phyloP scores from a whole-genome alignment of 2,113 vertebrate species.

The Colinus virginianus region DNA sequence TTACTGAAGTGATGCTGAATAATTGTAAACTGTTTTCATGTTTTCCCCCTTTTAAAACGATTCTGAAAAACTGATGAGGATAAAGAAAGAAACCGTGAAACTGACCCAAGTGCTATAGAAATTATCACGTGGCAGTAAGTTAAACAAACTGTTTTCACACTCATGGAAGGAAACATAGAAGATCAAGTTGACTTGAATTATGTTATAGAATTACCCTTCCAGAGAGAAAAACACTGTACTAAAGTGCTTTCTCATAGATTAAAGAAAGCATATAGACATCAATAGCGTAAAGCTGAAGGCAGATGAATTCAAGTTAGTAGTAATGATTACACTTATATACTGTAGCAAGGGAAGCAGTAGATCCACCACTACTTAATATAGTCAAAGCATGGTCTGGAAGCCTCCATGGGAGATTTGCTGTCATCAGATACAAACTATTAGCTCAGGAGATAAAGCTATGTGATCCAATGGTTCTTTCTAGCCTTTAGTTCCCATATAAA shows the following conservation, averaged over 20 bases:
- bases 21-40: not conserved
- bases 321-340: not conserved
- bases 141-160: not conserved
- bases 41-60: not conserved
- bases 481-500: conserved; percentile 32
- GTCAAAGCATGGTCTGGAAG: conserved; percentile 4
- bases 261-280: not conserved
- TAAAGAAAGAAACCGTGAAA: not conserved
- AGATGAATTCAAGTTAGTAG: not conserved
- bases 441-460: conserved; percentile 35
- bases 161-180: not conserved
- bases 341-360: not conserved
- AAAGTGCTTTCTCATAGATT: not conserved
- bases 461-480: conserved; percentile 11
- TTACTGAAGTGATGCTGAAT: not conserved
- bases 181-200: not conserved
- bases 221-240: not conserved
- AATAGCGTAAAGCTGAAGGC: not conserved
- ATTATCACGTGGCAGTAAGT: not conserved
- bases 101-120: not conserved
- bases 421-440: not conserved
- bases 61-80: not conserved
- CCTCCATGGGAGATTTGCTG: not conserved
- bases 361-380: not conserved
- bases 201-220: not conserved